These are phyloP conservation scores for Galerucella nymphaeae DNA, from an alignment of 2,888 invertebrate species.

Conservation along the genomic window DNA sequence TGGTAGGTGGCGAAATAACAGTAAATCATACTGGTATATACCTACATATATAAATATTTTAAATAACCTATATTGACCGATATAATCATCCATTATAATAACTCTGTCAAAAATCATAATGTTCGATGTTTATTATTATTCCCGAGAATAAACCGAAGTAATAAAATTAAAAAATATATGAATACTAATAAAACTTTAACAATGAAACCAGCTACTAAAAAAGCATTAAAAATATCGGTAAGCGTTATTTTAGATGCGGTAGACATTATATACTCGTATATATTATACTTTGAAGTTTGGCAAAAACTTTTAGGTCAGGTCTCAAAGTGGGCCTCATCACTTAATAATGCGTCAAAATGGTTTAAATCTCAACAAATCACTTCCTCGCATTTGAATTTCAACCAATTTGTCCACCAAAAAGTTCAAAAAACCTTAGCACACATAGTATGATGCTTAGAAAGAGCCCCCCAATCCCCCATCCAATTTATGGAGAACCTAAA, in stretches of 20 bases:
- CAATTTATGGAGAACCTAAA: no score
- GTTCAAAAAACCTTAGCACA: no score
- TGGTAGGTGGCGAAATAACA: slow-evolving; percentile 56
- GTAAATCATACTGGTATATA: slow-evolving; percentile 52
- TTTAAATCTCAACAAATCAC: no score
- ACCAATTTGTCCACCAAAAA: no score
- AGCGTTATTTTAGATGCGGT: slow-evolving; percentile 19
- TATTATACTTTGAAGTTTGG: slow-evolving; percentile 14
- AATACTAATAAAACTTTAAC: slow-evolving; percentile 44
- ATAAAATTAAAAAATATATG: slow-evolving; percentile 45
- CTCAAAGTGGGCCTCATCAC: background rate
- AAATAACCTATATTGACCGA: slow-evolving; percentile 46
- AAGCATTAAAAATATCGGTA: slow-evolving; percentile 39
- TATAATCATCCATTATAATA: slow-evolving; percentile 46
- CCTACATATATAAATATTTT: slow-evolving; percentile 37
- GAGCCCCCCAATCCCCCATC: no score
- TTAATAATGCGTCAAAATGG: background rate
- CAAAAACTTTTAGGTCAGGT: slow-evolving; percentile 12
- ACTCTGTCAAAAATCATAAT: slow-evolving; percentile 46
- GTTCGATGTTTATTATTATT: slow-evolving; percentile 47
- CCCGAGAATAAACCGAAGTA: slow-evolving; percentile 40
- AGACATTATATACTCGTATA: slow-evolving; percentile 22
- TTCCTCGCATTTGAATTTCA: no score
- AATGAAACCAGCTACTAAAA: slow-evolving; percentile 41
- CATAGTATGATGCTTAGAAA: no score